phyloP scores from a whole-genome alignment of 2,888 invertebrate species.

The Agrotis segetum region DNA sequence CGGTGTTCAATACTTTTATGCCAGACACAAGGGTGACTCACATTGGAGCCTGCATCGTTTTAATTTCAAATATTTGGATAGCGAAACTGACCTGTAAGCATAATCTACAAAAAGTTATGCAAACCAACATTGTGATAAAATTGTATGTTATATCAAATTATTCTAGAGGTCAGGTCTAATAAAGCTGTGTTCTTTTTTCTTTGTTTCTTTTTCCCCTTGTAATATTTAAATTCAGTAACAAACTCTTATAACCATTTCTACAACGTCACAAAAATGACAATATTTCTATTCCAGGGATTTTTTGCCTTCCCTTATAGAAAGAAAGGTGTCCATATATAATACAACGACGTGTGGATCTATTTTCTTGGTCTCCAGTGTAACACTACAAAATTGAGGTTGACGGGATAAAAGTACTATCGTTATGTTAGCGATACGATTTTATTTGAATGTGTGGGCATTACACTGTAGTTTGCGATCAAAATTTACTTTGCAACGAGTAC shows the following conservation, averaged over 20 bases:
- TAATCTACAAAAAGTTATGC: not conserved
- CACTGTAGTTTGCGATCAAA: slow-evolving; percentile 18
- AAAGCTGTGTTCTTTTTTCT: not conserved
- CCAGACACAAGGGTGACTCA: not conserved
- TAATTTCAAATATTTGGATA: not conserved
- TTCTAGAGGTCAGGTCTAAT: too few species aligned
- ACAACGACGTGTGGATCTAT: slow-evolving; percentile 37
- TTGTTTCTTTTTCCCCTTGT: too few species aligned
- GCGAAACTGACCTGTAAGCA: not conserved
- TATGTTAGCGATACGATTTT: slow-evolving; percentile 35
- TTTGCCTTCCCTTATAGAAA: slow-evolving; percentile 19
- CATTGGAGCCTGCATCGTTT: not conserved
- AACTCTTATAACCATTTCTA: not conserved
- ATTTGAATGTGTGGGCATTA: slow-evolving; percentile 45
- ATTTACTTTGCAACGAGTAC: not conserved
- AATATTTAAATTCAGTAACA: not conserved
- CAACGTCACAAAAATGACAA: slow-evolving; percentile 18
- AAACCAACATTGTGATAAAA: too few species aligned
- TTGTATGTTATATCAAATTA: too few species aligned
- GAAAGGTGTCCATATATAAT: slow-evolving; percentile 28
- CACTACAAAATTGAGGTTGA: slow-evolving; percentile 55
- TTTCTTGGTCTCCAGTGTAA: slow-evolving; percentile 40
- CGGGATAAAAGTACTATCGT: slow-evolving; percentile 53
- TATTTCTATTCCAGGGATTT: slow-evolving; percentile 34
- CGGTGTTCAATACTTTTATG: not conserved